Percentiles rank a stretch among this genome's conserved stretches.
Conservation (phyloP, 2,888 invertebrate genomes). For the Helicoverpa assulta region DNA sequence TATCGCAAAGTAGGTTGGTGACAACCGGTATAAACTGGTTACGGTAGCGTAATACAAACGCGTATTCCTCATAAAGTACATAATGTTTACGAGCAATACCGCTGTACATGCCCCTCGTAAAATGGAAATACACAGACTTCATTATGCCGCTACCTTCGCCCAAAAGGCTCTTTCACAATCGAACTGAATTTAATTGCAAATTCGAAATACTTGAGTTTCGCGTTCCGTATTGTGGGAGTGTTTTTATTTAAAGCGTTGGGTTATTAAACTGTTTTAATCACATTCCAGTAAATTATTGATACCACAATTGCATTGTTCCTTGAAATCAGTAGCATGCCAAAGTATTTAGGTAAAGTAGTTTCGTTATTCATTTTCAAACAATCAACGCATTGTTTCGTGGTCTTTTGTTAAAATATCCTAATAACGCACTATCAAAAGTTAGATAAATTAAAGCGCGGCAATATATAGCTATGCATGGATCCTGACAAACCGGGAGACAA, state of each 20-base stretch:
- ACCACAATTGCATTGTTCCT: no score
- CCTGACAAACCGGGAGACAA: constrained; percentile 34
- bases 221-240: constrained; percentile 1
- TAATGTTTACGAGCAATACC: constrained; percentile 77
- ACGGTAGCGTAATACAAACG: constrained; percentile 5
- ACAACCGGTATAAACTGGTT: constrained; percentile 38
- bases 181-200: constrained; percentile 63
- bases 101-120: constrained; percentile 76
- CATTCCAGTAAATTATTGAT: neutral
- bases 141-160: constrained; percentile 72
- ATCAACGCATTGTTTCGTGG: no score
- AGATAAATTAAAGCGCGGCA: constrained; percentile 17
- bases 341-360: no score
- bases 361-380: no score
- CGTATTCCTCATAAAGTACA: constrained; percentile 74
- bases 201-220: constrained; percentile 24
- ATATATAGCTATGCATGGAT: constrained; percentile 24
- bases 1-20: constrained; percentile 53
- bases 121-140: constrained; percentile 77
- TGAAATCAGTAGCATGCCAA: no score
- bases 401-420: neutral
- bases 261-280: constrained; percentile 12
- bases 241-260: constrained; percentile 13
- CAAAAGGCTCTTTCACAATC: constrained; percentile 62
- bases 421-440: constrained; percentile 12